Base-by-base conservation (phyloP, 2,888 invertebrate species). In the Drosophila lutescens region DNA sequence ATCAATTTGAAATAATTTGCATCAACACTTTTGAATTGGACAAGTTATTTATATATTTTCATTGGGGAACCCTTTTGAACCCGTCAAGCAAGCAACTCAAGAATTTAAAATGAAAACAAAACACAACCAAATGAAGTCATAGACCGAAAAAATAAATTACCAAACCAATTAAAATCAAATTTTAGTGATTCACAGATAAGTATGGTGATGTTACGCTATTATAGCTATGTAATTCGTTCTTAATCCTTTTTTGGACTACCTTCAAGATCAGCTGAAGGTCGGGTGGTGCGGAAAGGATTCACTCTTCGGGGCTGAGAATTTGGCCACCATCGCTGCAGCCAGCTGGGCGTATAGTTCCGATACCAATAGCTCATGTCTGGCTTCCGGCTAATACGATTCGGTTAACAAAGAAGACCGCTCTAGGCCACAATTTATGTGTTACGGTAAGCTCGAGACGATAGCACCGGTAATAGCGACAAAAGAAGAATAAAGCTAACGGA, bases 261-360 rank as follows among this genome's bases (percentile, higher is more conserved):
- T 85, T 79, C 84, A 65, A 88, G 44, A 59, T 88, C 85, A 4
- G 78, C 72, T 26, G 74, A 76, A 23, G 90, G 90, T n/a, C 90
- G 86, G 30, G 78, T 85, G 46, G 71, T 86, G 32, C 89, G 89
- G 68, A 82, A 90, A 40, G 91, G 90, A 87, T 83, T 91, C 30
- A 90, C 56, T 9, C 78, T 84, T 15, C 77, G 80, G 2, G 80
- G 81, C 12, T 55, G 61, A 4, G 58, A 58, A 13, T 89, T 88
- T 4, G 79, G 83, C 88, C 86, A 89, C 89, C 88, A 91, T 53
- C 91, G 87, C 61, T 91, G 89, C 9, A 89, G 62, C 92, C 92
- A 91, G 59, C 61, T 65, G 26, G 91, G 91, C 13, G 92, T 72
- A 68, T 91, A 91, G 44, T 74, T 86, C 9, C 84, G 63, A 77